Evolutionary conservation across 2,113 vertebrate species (phyloP).

Genomic region (Craseonycteris thonglongyai): DNA sequence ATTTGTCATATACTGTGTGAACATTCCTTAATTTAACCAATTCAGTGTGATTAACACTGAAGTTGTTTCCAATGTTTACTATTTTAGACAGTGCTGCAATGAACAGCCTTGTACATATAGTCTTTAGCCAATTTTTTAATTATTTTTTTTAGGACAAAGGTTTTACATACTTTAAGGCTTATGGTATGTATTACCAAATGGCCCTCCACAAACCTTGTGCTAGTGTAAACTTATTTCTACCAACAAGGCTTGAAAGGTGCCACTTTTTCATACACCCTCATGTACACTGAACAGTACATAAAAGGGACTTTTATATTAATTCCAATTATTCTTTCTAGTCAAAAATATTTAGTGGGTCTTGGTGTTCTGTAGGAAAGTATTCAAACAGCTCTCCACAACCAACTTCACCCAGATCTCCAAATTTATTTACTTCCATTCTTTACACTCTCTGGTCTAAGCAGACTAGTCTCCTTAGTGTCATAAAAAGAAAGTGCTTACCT

Average conservation of each 20-base stretch:
- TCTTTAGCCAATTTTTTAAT: slow-evolving; percentile 37
- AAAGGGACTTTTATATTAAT: background rate
- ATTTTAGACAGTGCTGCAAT: background rate
- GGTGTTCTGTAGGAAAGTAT: background rate
- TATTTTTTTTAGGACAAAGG: slow-evolving; percentile 3
- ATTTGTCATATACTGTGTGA: slow-evolving; percentile 2
- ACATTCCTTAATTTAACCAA: background rate
- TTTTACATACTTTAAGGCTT: slow-evolving; percentile 33
- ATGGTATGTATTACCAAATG: slow-evolving; percentile 25
- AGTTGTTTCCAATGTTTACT: background rate
- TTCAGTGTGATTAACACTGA: background rate
- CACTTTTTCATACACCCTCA: background rate
- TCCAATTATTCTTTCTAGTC: background rate
- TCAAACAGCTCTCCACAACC: background rate
- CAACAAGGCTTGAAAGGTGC: background rate
- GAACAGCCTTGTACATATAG: background rate
- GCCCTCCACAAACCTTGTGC: background rate
- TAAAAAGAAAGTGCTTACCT: background rate
- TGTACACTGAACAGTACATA: background rate
- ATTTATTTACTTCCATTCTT: background rate
- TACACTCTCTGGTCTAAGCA: background rate
- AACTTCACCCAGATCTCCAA: background rate
- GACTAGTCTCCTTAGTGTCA: background rate
- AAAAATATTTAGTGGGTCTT: slow-evolving; percentile 24
- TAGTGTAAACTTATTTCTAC: background rate